Evolutionary conservation across 1,140 invertebrate genomes (phyloP).

Genomic region (Eumeta japonica): DNA sequence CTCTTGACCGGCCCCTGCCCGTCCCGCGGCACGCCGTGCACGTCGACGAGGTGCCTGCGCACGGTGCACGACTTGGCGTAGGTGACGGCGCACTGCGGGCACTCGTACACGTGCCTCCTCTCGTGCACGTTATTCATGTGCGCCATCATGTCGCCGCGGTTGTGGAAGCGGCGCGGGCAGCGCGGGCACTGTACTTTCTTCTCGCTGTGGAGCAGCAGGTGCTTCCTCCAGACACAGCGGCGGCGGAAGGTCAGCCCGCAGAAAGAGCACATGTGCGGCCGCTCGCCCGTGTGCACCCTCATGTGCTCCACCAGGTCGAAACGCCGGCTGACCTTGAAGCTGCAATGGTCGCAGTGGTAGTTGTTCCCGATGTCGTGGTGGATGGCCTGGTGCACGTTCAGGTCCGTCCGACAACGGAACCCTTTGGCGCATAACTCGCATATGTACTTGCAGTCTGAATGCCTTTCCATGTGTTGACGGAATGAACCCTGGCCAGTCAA

Average conservation of each 20-base stretch:
- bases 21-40: slow-evolving; percentile 38
- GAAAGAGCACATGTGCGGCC: slow-evolving; percentile 41
- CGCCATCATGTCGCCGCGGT: slow-evolving; percentile 24
- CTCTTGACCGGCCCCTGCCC: too few relatives aligned
- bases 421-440: slow-evolving; percentile 44
- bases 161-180: slow-evolving; percentile 35
- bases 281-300: slow-evolving; percentile 35
- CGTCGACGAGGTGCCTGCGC: slow-evolving; percentile 31
- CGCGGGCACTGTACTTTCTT: slow-evolving; percentile 34
- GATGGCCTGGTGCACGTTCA: slow-evolving; percentile 28
- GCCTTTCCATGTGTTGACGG: slow-evolving; percentile 38
- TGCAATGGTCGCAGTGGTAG: slow-evolving; percentile 31
- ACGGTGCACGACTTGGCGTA: slow-evolving; percentile 36
- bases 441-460: slow-evolving; percentile 31
- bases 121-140: slow-evolving; percentile 40
- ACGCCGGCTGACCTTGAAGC: slow-evolving; percentile 32
- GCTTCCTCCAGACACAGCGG: slow-evolving; percentile 36
- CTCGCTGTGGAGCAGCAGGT: slow-evolving; percentile 33
- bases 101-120: slow-evolving; percentile 34
- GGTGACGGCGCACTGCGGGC: slow-evolving; percentile 29
- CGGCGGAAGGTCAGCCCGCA: slow-evolving; percentile 42
- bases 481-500: slow-evolving; percentile 32
- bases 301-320: slow-evolving; percentile 36
- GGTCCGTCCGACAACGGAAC: slow-evolving; percentile 20
- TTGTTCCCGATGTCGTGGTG: slow-evolving; percentile 28